These are phyloP conservation scores for Temnothorax longispinosus DNA, from an alignment of 1,140 invertebrate genomes.

Conservation along the genomic window DNA sequence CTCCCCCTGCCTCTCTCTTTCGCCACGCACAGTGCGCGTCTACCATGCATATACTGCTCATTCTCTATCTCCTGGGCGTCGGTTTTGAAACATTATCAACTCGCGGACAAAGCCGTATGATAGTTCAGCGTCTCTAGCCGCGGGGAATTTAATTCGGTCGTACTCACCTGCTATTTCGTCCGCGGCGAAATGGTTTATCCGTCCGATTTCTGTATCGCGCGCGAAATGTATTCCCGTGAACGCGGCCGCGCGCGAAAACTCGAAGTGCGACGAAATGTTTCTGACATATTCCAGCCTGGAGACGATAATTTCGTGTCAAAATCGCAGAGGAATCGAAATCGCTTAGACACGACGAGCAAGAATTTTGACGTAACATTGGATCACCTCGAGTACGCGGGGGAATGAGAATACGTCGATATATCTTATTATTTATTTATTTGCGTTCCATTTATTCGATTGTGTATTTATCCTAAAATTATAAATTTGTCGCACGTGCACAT, in stretches of 20 bases:
- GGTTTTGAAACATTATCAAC: slow-evolving; percentile 71
- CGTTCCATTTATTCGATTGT: background rate
- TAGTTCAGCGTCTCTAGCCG: slow-evolving; percentile 60
- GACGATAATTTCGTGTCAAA: slow-evolving; percentile 30
- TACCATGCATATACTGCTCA: background rate
- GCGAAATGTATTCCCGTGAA: slow-evolving; percentile 48
- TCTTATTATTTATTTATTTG: background rate
- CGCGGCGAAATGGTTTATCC: slow-evolving; percentile 55
- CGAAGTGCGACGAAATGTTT: background rate
- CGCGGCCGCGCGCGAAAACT: background rate
- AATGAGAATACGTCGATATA: background rate
- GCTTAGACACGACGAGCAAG: background rate
- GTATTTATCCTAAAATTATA: background rate
- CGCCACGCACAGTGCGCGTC: background rate
- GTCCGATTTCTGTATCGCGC: slow-evolving; percentile 44
- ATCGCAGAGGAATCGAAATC: background rate
- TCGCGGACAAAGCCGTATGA: slow-evolving; percentile 69
- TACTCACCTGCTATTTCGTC: slow-evolving; percentile 8
- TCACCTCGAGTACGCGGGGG: background rate
- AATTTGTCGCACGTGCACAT: background rate
- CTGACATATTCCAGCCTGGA: background rate
- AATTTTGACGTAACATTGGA: background rate
- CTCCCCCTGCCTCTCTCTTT: background rate
- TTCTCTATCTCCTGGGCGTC: slow-evolving; percentile 51
- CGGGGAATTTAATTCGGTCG: slow-evolving; percentile 65